phyloP scores from a whole-genome alignment of 2,113 vertebrate genomes.

The Protobothrops flavoviridis region DNA sequence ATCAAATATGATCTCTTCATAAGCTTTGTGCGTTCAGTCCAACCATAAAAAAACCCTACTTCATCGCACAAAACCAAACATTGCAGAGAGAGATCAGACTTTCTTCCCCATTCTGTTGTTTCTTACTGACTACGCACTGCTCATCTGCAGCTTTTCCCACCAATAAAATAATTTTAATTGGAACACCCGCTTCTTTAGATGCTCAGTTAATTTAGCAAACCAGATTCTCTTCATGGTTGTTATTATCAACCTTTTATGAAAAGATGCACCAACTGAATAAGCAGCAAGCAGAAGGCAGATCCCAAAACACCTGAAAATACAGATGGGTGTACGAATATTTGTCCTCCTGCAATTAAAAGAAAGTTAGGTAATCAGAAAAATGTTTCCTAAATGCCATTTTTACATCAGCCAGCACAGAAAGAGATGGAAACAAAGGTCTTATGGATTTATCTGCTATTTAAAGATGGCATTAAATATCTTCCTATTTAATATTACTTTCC shows the following conservation, averaged over 20 bases:
- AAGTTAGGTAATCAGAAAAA: not conserved
- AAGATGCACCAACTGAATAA: not conserved
- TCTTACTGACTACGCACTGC: conserved; percentile 47
- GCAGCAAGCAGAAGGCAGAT: not conserved
- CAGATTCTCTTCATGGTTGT: conserved; percentile 15
- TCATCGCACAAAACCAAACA: not conserved
- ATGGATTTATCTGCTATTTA: not conserved
- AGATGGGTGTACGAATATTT: not conserved
- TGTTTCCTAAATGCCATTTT: not conserved
- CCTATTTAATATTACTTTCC: not conserved
- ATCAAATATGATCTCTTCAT: not conserved
- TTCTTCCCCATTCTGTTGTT: conserved; percentile 52
- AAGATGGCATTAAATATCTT: not conserved
- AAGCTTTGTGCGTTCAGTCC: not conserved
- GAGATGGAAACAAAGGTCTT: not conserved
- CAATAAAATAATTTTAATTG: conserved; percentile 56
- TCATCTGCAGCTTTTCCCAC: conserved; percentile 59
- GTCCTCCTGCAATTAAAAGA: not conserved
- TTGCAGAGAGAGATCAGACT: not conserved
- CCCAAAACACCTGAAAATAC: not conserved
- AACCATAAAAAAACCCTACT: not conserved
- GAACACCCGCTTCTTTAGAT: conserved; percentile 32
- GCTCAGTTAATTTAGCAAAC: conserved; percentile 39
- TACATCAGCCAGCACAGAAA: not conserved
- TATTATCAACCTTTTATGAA: not conserved